A percentile compares a stretch with the other conserved stretches of the same genome.
Evolutionary conservation across 2,888 invertebrate genomes (phyloP).

Genomic region (Phytoseiulus persimilis): DNA sequence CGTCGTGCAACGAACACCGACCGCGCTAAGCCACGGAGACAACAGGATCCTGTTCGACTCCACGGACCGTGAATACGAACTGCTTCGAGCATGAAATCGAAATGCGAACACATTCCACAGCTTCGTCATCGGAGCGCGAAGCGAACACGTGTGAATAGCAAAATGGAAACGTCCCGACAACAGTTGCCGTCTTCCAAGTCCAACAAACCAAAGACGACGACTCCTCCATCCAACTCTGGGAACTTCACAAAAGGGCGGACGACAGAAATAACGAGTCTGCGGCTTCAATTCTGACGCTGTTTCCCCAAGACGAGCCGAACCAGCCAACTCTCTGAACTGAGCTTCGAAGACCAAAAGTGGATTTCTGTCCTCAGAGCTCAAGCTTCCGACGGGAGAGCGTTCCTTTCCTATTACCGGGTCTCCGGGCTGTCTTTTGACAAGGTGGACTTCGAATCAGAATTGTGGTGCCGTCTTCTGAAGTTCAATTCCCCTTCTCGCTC

Average conservation of each 20-base stretch:
- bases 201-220: neutral
- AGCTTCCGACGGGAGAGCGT: neutral
- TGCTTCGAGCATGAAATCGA: neutral
- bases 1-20: too few species aligned
- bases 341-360: neutral
- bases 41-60: neutral
- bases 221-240: too few species aligned
- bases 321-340: neutral
- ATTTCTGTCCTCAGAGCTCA: neutral
- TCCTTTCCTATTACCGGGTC: neutral
- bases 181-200: neutral
- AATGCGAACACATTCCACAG: neutral
- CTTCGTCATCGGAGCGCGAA: neutral
- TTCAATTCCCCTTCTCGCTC: neutral
- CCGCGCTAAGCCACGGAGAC: too few species aligned
- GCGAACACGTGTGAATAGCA: neutral
- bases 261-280: too few species aligned
- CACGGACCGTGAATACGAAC: neutral
- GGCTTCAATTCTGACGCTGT: neutral
- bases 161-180: neutral
- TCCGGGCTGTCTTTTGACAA: neutral
- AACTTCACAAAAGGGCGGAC: too few species aligned
- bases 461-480: neutral
- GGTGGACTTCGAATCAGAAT: neutral
- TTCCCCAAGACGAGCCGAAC: neutral